Base-by-base conservation (phyloP, 2,797 vertebrate genomes). In the Mionectes olivaceus region DNA sequence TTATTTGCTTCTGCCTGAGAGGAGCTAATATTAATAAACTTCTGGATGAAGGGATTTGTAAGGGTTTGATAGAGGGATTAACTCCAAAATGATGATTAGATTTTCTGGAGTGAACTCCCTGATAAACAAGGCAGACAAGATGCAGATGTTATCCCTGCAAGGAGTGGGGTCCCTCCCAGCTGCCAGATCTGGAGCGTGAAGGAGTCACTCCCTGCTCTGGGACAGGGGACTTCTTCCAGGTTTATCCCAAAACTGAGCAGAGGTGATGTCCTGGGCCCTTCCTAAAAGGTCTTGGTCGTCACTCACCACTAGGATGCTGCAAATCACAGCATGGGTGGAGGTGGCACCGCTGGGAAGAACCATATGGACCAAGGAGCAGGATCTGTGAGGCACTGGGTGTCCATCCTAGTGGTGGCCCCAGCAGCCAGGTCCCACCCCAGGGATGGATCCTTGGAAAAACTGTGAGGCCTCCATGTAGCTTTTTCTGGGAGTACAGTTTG, bases 11-110 rank as follows among this genome's bases (percentile, higher is more conserved):
- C 89, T 90, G 83, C 79, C 70, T 15, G 27, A 94, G 93, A 89
- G 89, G 35, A 88, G 73, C 93, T 89, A 74, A 91, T 91, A 93
- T 93, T 93, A 93, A 95, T 96, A 88, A 95, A 96, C 64, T 82
- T 79, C 69, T 60, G 85, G 87, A 46, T 61, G 61, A 75, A 80
- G 30, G 33, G 59, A 57, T 96, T 94, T 95, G 84, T 53, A 47
- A 53, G 68, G 61, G 65, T 76, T 90, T 84, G 77, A 95, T 85
- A 68, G 84, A 33, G 44, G 76, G 73, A 93, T 93, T 95, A 91
- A 63, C 47, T 89, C 64, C 63, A 43, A 83, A 94, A 87, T 64
- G 75, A 23, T 84, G 46, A 86, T 95, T 61, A 83, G 90, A 74
- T 95, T 89, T 93, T 55, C 37, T 61, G 12, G 30, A 57, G 69